These are phyloP conservation scores for Cepaea hortensis DNA, from an alignment of 2,888 invertebrate species.

Conservation along the genomic window DNA sequence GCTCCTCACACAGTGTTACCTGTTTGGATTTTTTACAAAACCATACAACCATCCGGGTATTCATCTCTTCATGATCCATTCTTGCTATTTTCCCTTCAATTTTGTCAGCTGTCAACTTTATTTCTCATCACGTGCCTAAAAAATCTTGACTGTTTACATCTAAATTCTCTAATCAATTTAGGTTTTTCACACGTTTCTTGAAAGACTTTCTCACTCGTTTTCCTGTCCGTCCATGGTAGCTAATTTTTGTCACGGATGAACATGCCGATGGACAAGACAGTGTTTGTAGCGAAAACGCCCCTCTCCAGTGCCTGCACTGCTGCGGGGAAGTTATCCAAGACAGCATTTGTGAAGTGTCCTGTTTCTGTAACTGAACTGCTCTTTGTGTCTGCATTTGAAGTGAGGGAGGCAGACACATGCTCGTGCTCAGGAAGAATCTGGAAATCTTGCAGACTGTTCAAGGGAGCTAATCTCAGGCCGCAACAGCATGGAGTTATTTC, in stretches of 20 bases:
- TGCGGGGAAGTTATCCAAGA: conserved; percentile 33
- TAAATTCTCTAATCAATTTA: too few relatives aligned
- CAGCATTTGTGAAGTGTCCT: neutral
- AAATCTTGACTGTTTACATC: too few relatives aligned
- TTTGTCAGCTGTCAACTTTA: neutral
- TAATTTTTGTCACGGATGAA: conserved; percentile 33
- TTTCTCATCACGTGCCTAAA: neutral
- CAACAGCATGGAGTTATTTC: conserved; percentile 32
- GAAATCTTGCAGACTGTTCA: conserved; percentile 14
- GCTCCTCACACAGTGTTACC: too few relatives aligned
- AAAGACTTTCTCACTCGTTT: too few relatives aligned
- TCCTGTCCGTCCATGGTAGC: neutral
- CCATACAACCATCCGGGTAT: too few relatives aligned
- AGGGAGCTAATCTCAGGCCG: conserved; percentile 22
- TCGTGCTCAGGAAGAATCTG: neutral
- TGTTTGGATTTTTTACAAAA: too few relatives aligned
- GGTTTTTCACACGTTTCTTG: too few relatives aligned
- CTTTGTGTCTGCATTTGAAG: neutral
- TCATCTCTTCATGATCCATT: neutral
- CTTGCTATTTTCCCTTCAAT: neutral
- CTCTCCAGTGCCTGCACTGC: conserved; percentile 12
- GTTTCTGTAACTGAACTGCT: neutral
- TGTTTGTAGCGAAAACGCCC: conserved; percentile 22
- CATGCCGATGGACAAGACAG: conserved; percentile 34
- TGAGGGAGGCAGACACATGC: neutral